These are phyloP conservation scores for Phataginus tetradactyla DNA, from an alignment of 2,797 vertebrate species.

Conservation along the genomic window DNA sequence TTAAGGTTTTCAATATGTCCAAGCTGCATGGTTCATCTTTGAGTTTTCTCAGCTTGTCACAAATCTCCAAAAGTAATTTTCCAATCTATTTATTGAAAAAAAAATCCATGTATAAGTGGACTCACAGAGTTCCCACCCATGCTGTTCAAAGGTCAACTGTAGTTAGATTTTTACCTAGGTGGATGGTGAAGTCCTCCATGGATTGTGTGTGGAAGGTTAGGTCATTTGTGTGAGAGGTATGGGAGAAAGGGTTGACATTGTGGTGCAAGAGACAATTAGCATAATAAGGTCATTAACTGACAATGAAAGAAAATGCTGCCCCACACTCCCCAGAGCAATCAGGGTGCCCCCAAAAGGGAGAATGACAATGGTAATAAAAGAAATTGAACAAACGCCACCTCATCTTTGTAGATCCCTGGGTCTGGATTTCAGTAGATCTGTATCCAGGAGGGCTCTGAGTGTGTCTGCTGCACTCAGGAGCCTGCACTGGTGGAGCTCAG, in stretches of 20 bases:
- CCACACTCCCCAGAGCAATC: background rate
- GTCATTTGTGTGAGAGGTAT: background rate
- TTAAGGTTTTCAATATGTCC: too few relatives aligned
- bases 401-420: background rate
- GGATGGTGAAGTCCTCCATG: background rate
- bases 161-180: too few relatives aligned
- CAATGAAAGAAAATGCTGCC: background rate
- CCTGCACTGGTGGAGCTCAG: background rate
- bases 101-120: too few relatives aligned
- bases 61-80: too few relatives aligned
- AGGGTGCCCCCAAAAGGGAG: background rate
- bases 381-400: background rate
- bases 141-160: background rate
- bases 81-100: too few relatives aligned
- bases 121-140: too few relatives aligned
- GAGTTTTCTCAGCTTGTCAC: too few relatives aligned
- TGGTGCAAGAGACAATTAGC: slow-evolving; percentile 17
- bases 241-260: background rate
- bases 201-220: background rate
- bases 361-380: background rate
- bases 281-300: slow-evolving; percentile 15
- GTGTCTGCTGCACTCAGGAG: background rate
- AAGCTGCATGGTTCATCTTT: too few relatives aligned
- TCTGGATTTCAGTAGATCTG: background rate
- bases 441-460: background rate